Conservation (phyloP, 2,113 vertebrate species). For the Steatornis caripensis region DNA sequence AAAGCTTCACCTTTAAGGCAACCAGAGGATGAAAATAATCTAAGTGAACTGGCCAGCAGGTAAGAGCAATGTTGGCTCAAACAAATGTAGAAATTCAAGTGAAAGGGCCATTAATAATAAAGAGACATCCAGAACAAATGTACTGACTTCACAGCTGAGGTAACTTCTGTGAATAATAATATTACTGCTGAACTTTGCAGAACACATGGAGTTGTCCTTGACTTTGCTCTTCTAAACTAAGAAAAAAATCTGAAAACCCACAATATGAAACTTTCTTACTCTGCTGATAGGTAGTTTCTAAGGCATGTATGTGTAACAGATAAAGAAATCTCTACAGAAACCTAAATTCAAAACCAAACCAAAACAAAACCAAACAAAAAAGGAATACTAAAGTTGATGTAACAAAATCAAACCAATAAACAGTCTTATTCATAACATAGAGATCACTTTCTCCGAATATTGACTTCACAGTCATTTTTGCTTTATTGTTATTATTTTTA, state of each 20-base stretch:
- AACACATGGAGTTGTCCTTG: conserved; percentile 41
- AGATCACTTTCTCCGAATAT: neutral
- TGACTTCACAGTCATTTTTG: neutral
- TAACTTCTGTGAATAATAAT: conserved; percentile 54
- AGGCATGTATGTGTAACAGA: neutral
- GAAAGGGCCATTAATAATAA: conserved; percentile 57
- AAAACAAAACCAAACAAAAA: neutral
- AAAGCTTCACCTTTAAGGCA: conserved; percentile 50
- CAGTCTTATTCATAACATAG: neutral
- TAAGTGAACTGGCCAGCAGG: conserved; percentile 18
- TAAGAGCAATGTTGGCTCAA: conserved; percentile 25
- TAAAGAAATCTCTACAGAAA: neutral
- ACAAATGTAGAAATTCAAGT: conserved; percentile 27
- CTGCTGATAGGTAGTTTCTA: neutral
- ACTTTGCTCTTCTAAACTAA: conserved; percentile 14
- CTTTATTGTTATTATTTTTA: neutral
- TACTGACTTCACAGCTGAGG: conserved; percentile 45
- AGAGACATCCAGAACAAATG: conserved; percentile 51
- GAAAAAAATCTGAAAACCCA: neutral
- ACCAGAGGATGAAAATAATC: neutral
- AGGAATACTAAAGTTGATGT: neutral
- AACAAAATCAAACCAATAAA: neutral
- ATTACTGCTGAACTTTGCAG: conserved; percentile 60
- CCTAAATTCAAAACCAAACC: neutral
- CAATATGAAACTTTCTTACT: neutral